Base-by-base conservation (phyloP, 2,888 invertebrate genomes). In the Apamea epomidion region DNA sequence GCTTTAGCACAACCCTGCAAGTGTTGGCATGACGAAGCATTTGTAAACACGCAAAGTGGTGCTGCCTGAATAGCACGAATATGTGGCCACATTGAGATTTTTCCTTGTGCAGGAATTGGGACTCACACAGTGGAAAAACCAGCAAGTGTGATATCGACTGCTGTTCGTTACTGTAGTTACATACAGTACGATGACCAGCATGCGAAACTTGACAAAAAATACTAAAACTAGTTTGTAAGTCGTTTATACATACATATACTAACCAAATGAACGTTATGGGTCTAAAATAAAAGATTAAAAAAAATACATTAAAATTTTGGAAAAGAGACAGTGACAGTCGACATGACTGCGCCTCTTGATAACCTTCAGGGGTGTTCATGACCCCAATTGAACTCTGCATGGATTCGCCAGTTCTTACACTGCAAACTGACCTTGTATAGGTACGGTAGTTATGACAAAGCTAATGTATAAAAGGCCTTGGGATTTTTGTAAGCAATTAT, bases 311-410 rank as follows among this genome's bases (percentile, higher is more conserved):
- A 51, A 51, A 1, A 18, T 68, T n/a, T n/a, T 32, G 32, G 16
- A 51, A 32, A 32, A 51, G 29, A 10, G 32, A 25, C 25, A 25
- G 2, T 2, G 25, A 21, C 18, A 6, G 29, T 29, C 21, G n/a
- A 64, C 21, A 73, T 54, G 0, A 16, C n/a, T 70, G 54, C 60
- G n/a, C 48, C 16, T 68, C 18, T 16, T 42, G 37, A 42, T 45
- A 45, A 48, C 75, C 75, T 81, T 75, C 69, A 16, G 51, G 48
- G n/a, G 67, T 64, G 54, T 21, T 32, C 82, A 32, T 81, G 81
- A 81, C 60, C 82, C 69, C 48, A 48, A 70, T 32, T 81, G 81
- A 81, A 70, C 81, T 72, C 45, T 8, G n/a, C 51, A 37, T 32
- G 42, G 25, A 81, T 75, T 81, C 42, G 70, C 75, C 58, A 65